Evolutionary conservation across 2,113 vertebrate species (phyloP).

Genomic region (Pontoporia blainvillei): DNA sequence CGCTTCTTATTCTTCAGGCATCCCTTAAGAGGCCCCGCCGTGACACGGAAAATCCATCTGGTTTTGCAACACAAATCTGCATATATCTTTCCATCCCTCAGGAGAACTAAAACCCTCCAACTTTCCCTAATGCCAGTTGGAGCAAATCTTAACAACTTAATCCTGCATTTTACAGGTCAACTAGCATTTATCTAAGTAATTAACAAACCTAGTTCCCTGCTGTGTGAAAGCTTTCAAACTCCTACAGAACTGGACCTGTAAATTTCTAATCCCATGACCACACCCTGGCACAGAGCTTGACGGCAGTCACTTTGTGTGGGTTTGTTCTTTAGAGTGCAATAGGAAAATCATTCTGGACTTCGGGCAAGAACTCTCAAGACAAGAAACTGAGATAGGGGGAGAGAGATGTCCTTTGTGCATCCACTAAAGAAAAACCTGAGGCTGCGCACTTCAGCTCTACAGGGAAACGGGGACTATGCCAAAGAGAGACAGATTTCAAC

Average conservation of each 20-base stretch:
- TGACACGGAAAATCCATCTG: neutral
- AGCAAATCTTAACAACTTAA: neutral
- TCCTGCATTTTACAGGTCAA: slow-evolving; percentile 41
- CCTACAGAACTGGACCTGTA: neutral
- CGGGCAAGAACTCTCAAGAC: neutral
- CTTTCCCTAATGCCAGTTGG: neutral
- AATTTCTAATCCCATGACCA: neutral
- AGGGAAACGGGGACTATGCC: neutral
- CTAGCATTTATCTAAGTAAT: slow-evolving; percentile 33
- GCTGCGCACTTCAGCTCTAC: neutral
- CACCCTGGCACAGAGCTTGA: neutral
- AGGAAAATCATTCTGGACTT: neutral
- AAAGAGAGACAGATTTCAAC: neutral
- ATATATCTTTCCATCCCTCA: neutral
- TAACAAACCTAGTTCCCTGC: slow-evolving; percentile 23
- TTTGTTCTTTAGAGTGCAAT: neutral
- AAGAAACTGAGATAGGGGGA: neutral
- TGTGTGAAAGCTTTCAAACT: neutral
- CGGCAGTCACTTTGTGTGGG: neutral
- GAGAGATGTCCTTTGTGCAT: neutral
- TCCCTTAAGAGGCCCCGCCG: neutral
- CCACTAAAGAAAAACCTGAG: neutral
- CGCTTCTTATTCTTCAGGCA: neutral
- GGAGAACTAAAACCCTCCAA: neutral
- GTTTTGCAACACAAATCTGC: neutral